Evolutionary conservation across 2,797 vertebrate species (phyloP).

Genomic region (Pangasius djambal): DNA sequence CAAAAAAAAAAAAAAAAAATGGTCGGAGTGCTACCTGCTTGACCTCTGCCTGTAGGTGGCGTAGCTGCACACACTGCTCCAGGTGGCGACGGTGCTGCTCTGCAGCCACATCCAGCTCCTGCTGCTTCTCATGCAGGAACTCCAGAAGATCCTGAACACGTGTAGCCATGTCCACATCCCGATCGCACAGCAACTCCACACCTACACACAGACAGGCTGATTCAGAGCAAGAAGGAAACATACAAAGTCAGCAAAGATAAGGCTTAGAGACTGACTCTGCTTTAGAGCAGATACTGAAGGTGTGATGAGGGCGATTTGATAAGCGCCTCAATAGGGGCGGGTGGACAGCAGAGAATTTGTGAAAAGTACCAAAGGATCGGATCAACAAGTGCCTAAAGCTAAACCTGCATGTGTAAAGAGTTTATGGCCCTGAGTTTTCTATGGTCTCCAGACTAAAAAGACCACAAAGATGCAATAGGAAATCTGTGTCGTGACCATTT

Average conservation of each 20-base stretch:
- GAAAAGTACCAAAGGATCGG: not conserved
- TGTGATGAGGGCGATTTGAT: not conserved
- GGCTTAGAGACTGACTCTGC: not conserved
- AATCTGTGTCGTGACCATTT: too few species aligned
- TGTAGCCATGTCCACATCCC: slow-evolving; percentile 98
- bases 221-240: not conserved
- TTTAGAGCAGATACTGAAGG: not conserved
- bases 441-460: not conserved
- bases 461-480: not conserved
- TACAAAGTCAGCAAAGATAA: not conserved
- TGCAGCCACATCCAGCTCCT: slow-evolving; percentile 92
- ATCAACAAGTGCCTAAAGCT: not conserved
- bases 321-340: not conserved
- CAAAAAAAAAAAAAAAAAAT: not conserved
- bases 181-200: slow-evolving; percentile 94
- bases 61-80: slow-evolving; percentile 92
- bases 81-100: slow-evolving; percentile 96
- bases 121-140: slow-evolving; percentile 98
- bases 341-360: not conserved
- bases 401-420: too few species aligned
- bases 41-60: slow-evolving; percentile 98
- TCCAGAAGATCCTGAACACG: slow-evolving; percentile 96
- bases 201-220: slow-evolving; percentile 71
- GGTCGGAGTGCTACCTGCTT: slow-evolving; percentile 83
- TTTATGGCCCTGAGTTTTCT: not conserved